These are phyloP conservation scores for Malacosoma neustria DNA, from an alignment of 2,888 invertebrate species.

Conservation along the genomic window DNA sequence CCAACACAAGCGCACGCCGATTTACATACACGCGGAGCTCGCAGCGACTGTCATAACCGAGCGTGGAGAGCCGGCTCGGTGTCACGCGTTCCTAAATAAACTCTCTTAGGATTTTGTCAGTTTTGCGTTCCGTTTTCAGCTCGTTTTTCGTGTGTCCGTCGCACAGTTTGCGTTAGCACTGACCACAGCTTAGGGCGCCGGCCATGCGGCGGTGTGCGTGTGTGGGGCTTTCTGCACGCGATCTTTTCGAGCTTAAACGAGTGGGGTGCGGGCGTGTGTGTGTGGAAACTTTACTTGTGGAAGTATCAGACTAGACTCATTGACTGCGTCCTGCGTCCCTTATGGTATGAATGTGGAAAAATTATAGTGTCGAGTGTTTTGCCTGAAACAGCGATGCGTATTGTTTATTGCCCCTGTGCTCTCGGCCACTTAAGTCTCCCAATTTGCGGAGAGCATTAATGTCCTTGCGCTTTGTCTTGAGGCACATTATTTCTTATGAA, in stretches of 20 bases:
- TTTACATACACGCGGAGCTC: constrained; percentile 51
- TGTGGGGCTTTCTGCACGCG: constrained; percentile 73
- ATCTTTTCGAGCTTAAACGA: constrained; percentile 61
- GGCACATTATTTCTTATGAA: constrained; percentile 56
- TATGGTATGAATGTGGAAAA: constrained; percentile 75
- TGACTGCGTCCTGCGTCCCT: constrained; percentile 74
- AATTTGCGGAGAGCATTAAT: constrained; percentile 62
- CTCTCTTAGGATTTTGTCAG: constrained; percentile 40
- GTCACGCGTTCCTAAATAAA: constrained; percentile 28
- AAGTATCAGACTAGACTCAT: constrained; percentile 73
- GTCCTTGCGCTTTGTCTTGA: constrained; percentile 51
- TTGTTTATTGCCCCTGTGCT: constrained; percentile 58
- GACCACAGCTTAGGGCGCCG: constrained; percentile 75
- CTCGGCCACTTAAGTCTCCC: constrained; percentile 60
- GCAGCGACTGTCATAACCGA: constrained; percentile 24
- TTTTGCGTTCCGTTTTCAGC: constrained; percentile 66
- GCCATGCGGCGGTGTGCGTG: constrained; percentile 63
- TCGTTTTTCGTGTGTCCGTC: constrained; percentile 74
- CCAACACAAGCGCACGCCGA: constrained; percentile 56
- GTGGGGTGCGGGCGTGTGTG: constrained; percentile 61
- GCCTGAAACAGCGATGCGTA: constrained; percentile 63
- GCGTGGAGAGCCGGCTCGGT: constrained; percentile 21
- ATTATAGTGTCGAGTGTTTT: constrained; percentile 69
- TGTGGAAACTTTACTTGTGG: constrained; percentile 57
- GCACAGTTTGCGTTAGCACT: constrained; percentile 74